These are phyloP conservation scores for Spilosoma lubricipeda DNA, from an alignment of 2,888 invertebrate species.

Conservation along the genomic window DNA sequence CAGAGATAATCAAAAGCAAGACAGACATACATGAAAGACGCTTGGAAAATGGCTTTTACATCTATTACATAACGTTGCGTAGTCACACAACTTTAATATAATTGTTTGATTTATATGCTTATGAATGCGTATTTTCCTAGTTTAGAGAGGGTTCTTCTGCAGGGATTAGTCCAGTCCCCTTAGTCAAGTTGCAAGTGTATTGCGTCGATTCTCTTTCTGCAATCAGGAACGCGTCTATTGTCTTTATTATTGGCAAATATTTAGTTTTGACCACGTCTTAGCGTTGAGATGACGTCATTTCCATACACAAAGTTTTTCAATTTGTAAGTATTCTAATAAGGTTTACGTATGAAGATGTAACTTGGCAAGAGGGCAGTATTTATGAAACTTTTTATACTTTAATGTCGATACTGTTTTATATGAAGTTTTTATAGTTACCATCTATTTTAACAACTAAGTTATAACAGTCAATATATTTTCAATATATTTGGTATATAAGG, in stretches of 20 bases:
- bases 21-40: background rate
- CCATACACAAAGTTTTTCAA: too few species aligned
- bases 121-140: background rate
- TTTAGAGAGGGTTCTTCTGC: background rate
- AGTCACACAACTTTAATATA: background rate
- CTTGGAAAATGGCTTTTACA: background rate
- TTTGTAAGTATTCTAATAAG: too few species aligned
- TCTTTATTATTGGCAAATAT: too few species aligned
- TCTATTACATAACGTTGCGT: background rate
- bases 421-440: background rate
- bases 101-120: background rate
- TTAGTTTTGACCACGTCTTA: too few species aligned
- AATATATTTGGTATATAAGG: background rate
- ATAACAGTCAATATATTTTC: background rate
- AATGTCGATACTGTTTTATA: background rate
- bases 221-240: too few species aligned
- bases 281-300: too few species aligned
- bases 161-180: too few species aligned
- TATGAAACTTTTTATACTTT: background rate
- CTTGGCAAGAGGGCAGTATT: too few species aligned
- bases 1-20: too few species aligned
- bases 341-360: too few species aligned
- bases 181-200: too few species aligned
- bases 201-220: too few species aligned
- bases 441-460: background rate